A percentile compares a stretch with the other conserved stretches of the same genome.
These are phyloP conservation scores for Phymanthus crucifer DNA, from an alignment of 92 coral and sea anemone species.

Conservation along the genomic window DNA sequence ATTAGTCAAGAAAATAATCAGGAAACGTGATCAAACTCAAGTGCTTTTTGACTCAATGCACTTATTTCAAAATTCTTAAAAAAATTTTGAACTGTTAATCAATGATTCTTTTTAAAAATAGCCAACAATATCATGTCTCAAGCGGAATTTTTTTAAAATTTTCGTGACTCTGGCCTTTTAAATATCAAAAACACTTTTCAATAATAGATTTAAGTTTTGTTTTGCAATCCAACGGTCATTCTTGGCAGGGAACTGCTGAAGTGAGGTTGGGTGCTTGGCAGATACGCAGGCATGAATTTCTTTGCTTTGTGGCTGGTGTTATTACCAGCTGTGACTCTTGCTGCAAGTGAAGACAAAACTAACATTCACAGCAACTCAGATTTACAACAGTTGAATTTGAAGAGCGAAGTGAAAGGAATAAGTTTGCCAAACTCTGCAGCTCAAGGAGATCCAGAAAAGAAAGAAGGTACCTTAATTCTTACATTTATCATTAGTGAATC, in stretches of 20 bases:
- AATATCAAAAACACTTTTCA: too few relatives aligned
- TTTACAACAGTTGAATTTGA: neutral
- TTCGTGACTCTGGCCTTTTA: too few relatives aligned
- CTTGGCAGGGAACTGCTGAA: neutral
- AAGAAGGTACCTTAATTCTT: neutral
- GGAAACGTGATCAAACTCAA: too few relatives aligned
- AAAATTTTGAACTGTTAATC: too few relatives aligned
- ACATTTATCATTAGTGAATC: too few relatives aligned
- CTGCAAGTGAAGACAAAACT: neutral
- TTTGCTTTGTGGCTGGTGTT: neutral
- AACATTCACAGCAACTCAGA: neutral
- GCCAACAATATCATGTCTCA: too few relatives aligned
- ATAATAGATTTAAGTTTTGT: neutral
- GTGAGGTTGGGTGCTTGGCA: neutral
- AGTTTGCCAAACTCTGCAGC: neutral
- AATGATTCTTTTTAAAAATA: too few relatives aligned
- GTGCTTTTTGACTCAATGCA: too few relatives aligned
- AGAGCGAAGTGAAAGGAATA: neutral
- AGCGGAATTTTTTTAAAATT: too few relatives aligned
- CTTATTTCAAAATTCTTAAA: too few relatives aligned
- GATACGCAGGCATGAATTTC: neutral
- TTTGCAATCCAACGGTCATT: neutral
- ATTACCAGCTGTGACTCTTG: neutral
- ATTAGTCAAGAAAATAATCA: too few relatives aligned
- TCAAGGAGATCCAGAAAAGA: neutral